phyloP scores from a whole-genome alignment of 2,888 invertebrate species.

The Spisula solida region DNA sequence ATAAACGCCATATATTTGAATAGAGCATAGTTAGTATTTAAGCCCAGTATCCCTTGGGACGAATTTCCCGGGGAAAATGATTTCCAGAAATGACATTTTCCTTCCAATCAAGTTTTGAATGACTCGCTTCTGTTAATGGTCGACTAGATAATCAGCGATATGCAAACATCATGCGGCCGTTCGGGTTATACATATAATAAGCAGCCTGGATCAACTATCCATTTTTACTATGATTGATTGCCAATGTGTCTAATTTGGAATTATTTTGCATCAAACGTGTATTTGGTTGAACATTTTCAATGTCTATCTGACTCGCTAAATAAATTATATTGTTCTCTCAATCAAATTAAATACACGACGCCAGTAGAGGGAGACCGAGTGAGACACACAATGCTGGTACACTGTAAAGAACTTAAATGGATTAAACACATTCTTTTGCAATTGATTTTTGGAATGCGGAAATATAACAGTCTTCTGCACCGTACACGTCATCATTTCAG shows the following conservation, averaged over 20 bases:
- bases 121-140: background rate
- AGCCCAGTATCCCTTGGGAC: background rate
- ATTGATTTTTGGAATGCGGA: background rate
- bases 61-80: background rate
- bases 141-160: background rate
- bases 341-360: slow-evolving; percentile 1
- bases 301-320: background rate
- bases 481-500: no score
- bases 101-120: background rate
- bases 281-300: background rate
- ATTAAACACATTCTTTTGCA: background rate
- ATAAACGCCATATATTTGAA: background rate
- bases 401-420: background rate
- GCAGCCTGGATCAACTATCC: background rate
- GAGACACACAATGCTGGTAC: background rate
- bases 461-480: background rate
- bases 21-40: background rate
- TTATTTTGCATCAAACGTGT: background rate
- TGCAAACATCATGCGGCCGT: background rate
- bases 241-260: background rate
- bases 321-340: background rate
- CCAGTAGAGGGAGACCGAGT: background rate
- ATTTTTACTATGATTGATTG: background rate
- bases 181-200: background rate
- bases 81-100: background rate